These are phyloP conservation scores for Colius striatus DNA, from an alignment of 2,113 vertebrate species.

Conservation along the genomic window DNA sequence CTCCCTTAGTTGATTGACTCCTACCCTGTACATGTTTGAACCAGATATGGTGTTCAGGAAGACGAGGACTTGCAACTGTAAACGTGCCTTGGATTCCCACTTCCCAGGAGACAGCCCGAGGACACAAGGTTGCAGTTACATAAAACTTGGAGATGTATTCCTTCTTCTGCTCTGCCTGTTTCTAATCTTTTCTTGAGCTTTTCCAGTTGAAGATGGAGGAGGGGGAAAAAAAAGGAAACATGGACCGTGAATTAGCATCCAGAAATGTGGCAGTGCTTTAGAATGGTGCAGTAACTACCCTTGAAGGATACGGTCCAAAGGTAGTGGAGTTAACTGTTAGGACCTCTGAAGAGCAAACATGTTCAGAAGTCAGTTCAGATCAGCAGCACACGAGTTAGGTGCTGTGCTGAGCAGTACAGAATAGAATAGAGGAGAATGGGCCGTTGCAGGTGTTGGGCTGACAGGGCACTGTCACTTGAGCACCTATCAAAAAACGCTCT, in stretches of 20 bases:
- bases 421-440: rapidly evolving
- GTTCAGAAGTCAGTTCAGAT: not conserved
- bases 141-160: not conserved
- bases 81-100: not conserved
- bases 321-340: not conserved
- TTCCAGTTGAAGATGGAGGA: not conserved
- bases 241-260: not conserved
- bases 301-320: not conserved
- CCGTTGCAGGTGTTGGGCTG: not conserved
- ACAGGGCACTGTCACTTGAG: rapidly evolving
- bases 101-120: not conserved
- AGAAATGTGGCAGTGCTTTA: rapidly evolving
- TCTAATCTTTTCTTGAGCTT: not conserved
- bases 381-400: not conserved
- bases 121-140: not conserved
- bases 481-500: rapidly evolving
- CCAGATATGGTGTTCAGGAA: not conserved
- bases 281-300: not conserved
- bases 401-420: not conserved
- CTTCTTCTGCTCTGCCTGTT: not conserved
- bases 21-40: not conserved
- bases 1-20: not conserved
- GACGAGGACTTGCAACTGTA: not conserved
- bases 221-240: not conserved
- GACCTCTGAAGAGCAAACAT: not conserved